phyloP scores from a whole-genome alignment of 2,797 vertebrate species.

The Heterohyrax brucei region DNA sequence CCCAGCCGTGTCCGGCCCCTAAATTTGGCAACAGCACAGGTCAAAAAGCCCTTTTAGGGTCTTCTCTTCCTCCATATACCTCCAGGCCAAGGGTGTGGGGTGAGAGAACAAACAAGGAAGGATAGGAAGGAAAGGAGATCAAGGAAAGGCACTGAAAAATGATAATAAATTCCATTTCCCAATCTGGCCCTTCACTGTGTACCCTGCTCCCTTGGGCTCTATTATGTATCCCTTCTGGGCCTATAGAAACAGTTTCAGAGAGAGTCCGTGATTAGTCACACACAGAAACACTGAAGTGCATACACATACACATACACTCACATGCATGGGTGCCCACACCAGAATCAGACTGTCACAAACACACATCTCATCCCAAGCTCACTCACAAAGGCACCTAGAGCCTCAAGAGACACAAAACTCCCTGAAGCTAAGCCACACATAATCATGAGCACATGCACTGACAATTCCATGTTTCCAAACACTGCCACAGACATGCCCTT shows the following conservation, averaged over 20 bases:
- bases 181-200: background rate
- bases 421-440: conserved; percentile 58
- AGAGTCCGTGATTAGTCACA: conserved; percentile 8
- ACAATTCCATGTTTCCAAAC: conserved; percentile 61
- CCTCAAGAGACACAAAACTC: conserved; percentile 59
- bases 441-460: conserved; percentile 70
- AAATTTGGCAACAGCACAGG: conserved; percentile 62
- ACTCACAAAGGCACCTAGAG: conserved; percentile 62
- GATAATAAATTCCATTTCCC: background rate
- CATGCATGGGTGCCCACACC: background rate
- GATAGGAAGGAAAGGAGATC: conserved; percentile 10
- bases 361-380: background rate
- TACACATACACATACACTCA: background rate
- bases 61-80: background rate
- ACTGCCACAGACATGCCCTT: conserved; percentile 72
- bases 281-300: background rate
- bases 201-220: background rate
- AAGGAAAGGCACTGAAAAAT: background rate
- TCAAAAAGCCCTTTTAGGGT: conserved; percentile 76
- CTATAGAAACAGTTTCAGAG: conserved; percentile 9
- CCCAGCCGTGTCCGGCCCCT: conserved; percentile 42
- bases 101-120: conserved; percentile 36
- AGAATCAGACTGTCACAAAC: conserved; percentile 33
- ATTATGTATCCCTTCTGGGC: background rate
- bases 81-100: conserved; percentile 33